A percentile compares a stretch with the other conserved stretches of the same genome.
Conservation (phyloP, 2,797 vertebrate genomes). For the Diglossa cyanea region DNA sequence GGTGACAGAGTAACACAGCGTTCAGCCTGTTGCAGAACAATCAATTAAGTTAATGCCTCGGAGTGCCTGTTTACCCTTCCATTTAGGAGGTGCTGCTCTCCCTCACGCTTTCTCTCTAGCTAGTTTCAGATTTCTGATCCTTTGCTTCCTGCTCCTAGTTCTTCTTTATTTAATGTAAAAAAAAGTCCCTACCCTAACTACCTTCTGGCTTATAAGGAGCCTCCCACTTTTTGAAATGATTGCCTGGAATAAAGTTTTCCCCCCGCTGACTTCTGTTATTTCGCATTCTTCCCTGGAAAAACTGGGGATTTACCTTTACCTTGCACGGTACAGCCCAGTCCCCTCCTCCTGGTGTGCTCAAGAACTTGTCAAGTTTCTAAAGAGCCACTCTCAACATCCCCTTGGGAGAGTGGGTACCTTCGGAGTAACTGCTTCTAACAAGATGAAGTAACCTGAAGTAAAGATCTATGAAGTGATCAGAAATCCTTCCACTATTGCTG, state of each 20-base stretch:
- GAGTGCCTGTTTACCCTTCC: conserved; percentile 78
- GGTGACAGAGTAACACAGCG: conserved; percentile 85
- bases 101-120: neutral
- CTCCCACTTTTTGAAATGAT: neutral
- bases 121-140: conserved; percentile 8
- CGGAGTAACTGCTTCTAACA: neutral
- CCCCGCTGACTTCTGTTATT: neutral
- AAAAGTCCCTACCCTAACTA: neutral
- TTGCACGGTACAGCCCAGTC: neutral
- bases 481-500: neutral
- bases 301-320: neutral
- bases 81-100: conserved; percentile 59
- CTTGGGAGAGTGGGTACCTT: neutral
- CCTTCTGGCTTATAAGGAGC: neutral
- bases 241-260: neutral
- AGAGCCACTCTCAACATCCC: neutral
- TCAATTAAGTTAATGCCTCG: conserved; percentile 88
- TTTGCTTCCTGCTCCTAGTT: neutral
- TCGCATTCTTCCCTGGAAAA: neutral
- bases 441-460: neutral
- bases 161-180: neutral
- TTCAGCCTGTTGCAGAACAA: conserved; percentile 84
- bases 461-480: neutral
- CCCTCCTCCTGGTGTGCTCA: neutral
- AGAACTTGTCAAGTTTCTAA: neutral